Base-by-base conservation (phyloP, 2,888 invertebrate genomes). In the Drosophila affinis region DNA sequence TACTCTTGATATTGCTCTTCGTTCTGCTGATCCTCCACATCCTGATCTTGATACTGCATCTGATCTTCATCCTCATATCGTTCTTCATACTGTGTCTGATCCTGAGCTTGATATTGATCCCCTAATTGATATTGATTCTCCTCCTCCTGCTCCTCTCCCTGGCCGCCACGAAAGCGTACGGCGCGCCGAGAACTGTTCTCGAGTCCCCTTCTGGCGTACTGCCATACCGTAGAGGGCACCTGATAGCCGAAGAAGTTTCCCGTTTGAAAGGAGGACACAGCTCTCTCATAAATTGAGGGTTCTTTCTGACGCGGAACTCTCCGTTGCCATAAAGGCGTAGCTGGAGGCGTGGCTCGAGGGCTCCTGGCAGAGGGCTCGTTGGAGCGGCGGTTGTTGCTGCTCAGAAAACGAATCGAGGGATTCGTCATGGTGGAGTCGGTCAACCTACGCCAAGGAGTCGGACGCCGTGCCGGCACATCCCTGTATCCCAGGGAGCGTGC, bases 351-450 rank as follows among this genome's bases (percentile, higher is more conserved):
- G 12, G 9, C 5, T n/a, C 52, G 21, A 21, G 21, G 21, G 21
- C 21, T 24, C 4, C 24, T 9, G 9, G 52, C 51, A 10, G 39
- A 17, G 18, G 60, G 60, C 60, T 29, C 45, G 27, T 14, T 45
- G 4, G 44, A 17, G 3, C 52, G 44, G 3, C 52, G 44, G 10
- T 4, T 24, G 9, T 3, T 6, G 14, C 45, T 18, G 17, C 17
- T 12, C 12, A 51, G 18, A 2, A 45, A 17, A n/a, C 32, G 45
- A 18, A 60, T 52, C 21, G 52, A 60, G 9, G 60, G 60, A 6
- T 44, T 52, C 5, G 60, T 52, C 52, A 60, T 46, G 9, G 52
- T 46, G 2, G 27, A 17, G 14, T 21, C 45, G 2, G 39, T 7
- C 2, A 3, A 14, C 7, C 7, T n/a, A 0, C 45, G n/a, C 0